A percentile compares a stretch with the other conserved stretches of the same genome.
phyloP scores from a whole-genome alignment of 2,888 invertebrate genomes.

The Rambutsinella grinnellia region DNA sequence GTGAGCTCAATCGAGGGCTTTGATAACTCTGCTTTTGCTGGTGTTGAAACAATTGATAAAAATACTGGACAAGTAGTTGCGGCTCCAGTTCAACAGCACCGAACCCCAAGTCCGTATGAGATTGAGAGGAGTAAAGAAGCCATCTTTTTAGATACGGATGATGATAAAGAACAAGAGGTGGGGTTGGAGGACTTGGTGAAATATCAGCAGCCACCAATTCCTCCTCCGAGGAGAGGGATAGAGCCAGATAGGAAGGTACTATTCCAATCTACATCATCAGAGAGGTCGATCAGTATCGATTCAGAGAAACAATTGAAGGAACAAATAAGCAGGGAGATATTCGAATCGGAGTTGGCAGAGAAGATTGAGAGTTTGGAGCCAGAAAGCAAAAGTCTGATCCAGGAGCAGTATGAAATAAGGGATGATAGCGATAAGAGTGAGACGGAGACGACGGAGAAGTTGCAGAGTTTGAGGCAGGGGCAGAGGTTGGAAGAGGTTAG shows the following conservation, averaged over 20 bases:
- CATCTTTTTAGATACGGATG: slow-evolving; percentile 65
- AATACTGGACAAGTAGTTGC: slow-evolving; percentile 65
- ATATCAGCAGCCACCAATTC: slow-evolving; percentile 58
- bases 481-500: slow-evolving; percentile 70
- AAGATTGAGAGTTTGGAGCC: slow-evolving; percentile 45
- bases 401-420: slow-evolving; percentile 42
- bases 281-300: slow-evolving; percentile 36
- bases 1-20: slow-evolving; percentile 67
- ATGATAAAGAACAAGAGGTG: slow-evolving; percentile 68
- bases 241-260: slow-evolving; percentile 60
- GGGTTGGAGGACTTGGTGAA: slow-evolving; percentile 63
- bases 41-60: slow-evolving; percentile 70
- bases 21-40: slow-evolving; percentile 70
- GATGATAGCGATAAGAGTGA: slow-evolving; percentile 61
- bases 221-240: slow-evolving; percentile 5
- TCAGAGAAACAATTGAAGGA: slow-evolving; percentile 42
- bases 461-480: slow-evolving; percentile 4
- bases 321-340: slow-evolving; percentile 58
- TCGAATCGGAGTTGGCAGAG: slow-evolving; percentile 55
- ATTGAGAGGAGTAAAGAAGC: slow-evolving; percentile 65
- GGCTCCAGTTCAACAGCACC: slow-evolving; percentile 13
- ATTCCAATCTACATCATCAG: slow-evolving; percentile 43
- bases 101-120: slow-evolving; percentile 65
- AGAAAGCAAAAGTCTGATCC: slow-evolving; percentile 41
- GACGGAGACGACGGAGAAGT: slow-evolving; percentile 61